Conservation (phyloP, 2,888 invertebrate genomes). For the Dicycla oo region DNA sequence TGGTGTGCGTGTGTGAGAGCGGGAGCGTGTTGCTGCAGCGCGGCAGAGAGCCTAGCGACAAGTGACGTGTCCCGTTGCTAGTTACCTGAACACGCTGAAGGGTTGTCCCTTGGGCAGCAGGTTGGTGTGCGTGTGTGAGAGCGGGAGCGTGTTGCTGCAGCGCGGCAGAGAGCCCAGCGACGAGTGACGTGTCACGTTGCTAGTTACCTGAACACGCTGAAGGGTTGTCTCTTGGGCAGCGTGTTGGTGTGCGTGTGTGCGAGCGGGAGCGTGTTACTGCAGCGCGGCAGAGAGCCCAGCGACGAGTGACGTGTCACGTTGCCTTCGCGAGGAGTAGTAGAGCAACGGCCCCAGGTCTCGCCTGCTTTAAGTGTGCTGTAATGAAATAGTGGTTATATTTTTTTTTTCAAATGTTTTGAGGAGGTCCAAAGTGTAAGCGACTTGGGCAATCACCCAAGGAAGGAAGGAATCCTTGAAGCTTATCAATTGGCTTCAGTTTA, state of each 20-base stretch:
- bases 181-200: conserved; percentile 72
- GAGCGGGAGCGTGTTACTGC: conserved; percentile 43
- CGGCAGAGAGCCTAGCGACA: conserved; percentile 81
- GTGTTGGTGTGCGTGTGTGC: conserved; percentile 39
- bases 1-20: conserved; percentile 37
- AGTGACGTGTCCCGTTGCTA: conserved; percentile 75
- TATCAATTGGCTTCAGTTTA: too few species aligned
- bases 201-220: conserved; percentile 41
- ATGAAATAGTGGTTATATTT: neutral
- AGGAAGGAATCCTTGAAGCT: neutral
- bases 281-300: conserved; percentile 78
- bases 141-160: conserved; percentile 44
- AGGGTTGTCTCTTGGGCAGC: conserved; percentile 70
- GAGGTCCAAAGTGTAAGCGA: neutral
- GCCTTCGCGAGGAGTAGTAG: conserved; percentile 19
- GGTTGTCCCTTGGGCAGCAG: conserved; percentile 70
- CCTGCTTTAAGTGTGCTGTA: conserved; percentile 60
- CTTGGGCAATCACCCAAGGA: neutral
- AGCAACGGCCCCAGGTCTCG: conserved; percentile 25
- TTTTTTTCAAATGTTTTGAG: neutral
- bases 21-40: conserved; percentile 57
- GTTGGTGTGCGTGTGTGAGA: conserved; percentile 37
- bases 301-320: conserved; percentile 80
- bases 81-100: conserved; percentile 42
- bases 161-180: conserved; percentile 81